Percentiles rank a stretch among this genome's conserved stretches.
Evolutionary conservation across 2,888 invertebrate genomes (phyloP).

Genomic region (Chrysolina americana): DNA sequence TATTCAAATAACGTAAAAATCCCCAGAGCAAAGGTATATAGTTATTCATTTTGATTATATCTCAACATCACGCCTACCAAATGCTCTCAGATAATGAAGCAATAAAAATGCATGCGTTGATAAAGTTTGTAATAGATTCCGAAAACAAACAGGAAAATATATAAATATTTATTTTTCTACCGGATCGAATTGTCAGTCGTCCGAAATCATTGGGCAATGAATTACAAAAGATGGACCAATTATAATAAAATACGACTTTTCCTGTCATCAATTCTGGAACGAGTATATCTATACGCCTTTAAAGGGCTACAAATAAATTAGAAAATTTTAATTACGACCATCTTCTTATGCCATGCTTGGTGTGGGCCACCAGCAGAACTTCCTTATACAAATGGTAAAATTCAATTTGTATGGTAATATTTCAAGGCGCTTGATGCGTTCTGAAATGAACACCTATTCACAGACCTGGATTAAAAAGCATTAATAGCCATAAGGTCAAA

Average conservation of each 20-base stretch:
- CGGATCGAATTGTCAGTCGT: slow-evolving; percentile 25
- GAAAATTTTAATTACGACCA: slow-evolving; percentile 25
- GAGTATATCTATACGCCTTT: slow-evolving; percentile 23
- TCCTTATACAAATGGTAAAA: slow-evolving; percentile 13
- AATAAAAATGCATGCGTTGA: slow-evolving; percentile 29
- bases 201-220: slow-evolving; percentile 23
- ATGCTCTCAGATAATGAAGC: slow-evolving; percentile 26
- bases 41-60: background rate
- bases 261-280: slow-evolving; percentile 25
- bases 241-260: slow-evolving; percentile 23
- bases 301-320: slow-evolving; percentile 18
- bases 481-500: no score
- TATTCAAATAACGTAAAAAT: no score
- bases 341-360: background rate
- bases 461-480: background rate
- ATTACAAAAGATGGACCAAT: slow-evolving; percentile 15
- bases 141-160: slow-evolving; percentile 27
- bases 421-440: background rate
- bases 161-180: slow-evolving; percentile 24
- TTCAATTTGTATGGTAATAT: slow-evolving; percentile 32
- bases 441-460: background rate
- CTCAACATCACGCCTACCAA: slow-evolving; percentile 16
- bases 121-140: slow-evolving; percentile 12
- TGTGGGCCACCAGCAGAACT: slow-evolving; percentile 22
- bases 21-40: background rate